Percentiles rank a stretch among this genome's conserved stretches.
Conservation (phyloP, 2,888 invertebrate species). For the Chrysolina oricalcia region DNA sequence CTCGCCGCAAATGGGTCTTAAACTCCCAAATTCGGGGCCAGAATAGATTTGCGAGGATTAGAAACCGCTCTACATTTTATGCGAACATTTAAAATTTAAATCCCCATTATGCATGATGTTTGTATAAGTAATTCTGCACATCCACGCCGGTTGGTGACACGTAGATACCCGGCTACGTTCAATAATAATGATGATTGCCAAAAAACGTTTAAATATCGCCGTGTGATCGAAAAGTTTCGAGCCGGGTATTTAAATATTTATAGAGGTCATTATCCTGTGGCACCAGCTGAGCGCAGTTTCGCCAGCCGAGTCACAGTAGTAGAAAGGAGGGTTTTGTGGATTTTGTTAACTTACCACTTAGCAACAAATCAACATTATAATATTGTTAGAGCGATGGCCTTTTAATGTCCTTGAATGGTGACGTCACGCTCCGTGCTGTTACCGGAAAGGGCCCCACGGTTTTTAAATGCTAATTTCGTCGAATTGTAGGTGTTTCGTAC, state of each 20-base stretch:
- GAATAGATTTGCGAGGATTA: conserved; percentile 15
- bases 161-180: conserved; percentile 18
- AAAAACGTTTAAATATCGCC: conserved; percentile 6
- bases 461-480: conserved; percentile 50
- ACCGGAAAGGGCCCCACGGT: conserved; percentile 51
- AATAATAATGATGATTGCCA: conserved; percentile 7
- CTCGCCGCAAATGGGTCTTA: neutral
- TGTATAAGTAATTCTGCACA: conserved; percentile 28
- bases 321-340: conserved; percentile 21
- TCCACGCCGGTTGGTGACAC: conserved; percentile 29
- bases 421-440: conserved; percentile 35
- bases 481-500: conserved; percentile 48
- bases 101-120: conserved; percentile 27
- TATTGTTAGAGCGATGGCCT: conserved; percentile 44
- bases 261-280: conserved; percentile 48
- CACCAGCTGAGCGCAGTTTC: conserved; percentile 43
- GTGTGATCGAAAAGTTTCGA: conserved; percentile 27
- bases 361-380: conserved; percentile 41
- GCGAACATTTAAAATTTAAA: conserved; percentile 50
- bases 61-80: conserved; percentile 34
- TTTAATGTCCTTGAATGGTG: conserved; percentile 49
- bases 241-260: conserved; percentile 43
- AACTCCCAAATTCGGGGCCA: too few relatives aligned
- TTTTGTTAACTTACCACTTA: conserved; percentile 40
- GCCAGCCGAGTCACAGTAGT: neutral